phyloP scores from a whole-genome alignment of 2,113 vertebrate species.

The Ptyas mucosa region DNA sequence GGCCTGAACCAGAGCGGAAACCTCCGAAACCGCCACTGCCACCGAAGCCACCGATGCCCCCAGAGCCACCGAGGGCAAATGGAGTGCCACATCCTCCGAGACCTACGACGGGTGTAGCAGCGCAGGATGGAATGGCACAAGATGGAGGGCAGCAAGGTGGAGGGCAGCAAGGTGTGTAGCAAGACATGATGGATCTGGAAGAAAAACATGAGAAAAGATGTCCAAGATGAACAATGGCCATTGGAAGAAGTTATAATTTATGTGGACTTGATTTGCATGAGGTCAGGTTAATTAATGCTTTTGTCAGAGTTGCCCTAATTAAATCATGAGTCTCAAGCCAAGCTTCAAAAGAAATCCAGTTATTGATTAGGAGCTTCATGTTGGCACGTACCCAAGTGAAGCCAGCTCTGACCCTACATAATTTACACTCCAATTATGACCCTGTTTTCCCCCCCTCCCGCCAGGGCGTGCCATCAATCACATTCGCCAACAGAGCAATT shows the following conservation, averaged over 20 bases:
- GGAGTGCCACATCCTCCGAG: neutral
- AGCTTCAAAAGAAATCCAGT: too few species aligned
- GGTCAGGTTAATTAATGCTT: neutral
- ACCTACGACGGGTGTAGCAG: neutral
- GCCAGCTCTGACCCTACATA: too few species aligned
- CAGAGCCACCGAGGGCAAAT: neutral
- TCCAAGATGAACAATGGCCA: neutral
- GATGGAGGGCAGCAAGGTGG: neutral
- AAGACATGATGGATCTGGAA: neutral
- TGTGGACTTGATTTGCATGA: neutral
- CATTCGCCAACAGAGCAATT: too few species aligned
- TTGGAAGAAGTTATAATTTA: neutral
- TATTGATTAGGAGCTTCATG: too few species aligned
- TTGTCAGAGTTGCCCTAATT: too few species aligned
- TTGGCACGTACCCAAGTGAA: too few species aligned
- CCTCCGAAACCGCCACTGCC: neutral
- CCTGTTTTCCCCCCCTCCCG: too few species aligned
- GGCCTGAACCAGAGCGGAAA: fast-evolving
- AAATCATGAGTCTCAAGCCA: too few species aligned
- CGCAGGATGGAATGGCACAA: neutral
- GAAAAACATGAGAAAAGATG: neutral
- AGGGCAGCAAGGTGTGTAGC: neutral
- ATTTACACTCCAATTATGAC: too few species aligned
- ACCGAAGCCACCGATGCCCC: neutral
- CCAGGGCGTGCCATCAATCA: too few species aligned